phyloP scores from a whole-genome alignment of 1,140 invertebrate species.

The Apis laboriosa region DNA sequence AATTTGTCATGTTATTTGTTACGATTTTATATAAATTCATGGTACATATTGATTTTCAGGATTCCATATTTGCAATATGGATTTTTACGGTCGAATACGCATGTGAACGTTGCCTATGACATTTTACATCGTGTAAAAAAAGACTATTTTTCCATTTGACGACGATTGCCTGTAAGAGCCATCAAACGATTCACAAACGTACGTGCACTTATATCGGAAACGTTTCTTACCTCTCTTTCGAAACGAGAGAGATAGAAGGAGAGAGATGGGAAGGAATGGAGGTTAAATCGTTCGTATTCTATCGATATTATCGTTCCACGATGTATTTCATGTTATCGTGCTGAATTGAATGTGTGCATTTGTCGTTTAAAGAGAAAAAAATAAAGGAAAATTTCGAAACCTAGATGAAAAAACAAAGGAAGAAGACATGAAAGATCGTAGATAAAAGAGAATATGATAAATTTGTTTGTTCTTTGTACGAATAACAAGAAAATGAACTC shows the following conservation, averaged over 20 bases:
- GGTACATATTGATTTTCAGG: background rate
- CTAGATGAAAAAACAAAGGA: background rate
- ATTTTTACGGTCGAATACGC: background rate
- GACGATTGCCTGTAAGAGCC: background rate
- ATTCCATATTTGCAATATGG: background rate
- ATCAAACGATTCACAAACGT: background rate
- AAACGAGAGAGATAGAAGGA: background rate
- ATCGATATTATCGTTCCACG: too few species aligned
- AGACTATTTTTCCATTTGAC: background rate
- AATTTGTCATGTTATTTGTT: background rate
- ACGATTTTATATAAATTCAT: too few species aligned
- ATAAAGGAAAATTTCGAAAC: background rate
- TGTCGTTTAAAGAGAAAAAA: background rate
- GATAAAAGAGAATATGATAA: background rate
- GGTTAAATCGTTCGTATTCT: conserved; percentile 8
- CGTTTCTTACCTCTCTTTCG: too few species aligned
- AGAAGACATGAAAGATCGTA: too few species aligned
- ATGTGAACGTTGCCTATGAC: background rate
- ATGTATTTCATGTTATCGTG: background rate
- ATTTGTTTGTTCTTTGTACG: too few species aligned
- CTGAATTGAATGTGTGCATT: background rate
- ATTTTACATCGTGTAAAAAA: conserved; percentile 8
- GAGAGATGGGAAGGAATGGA: background rate
- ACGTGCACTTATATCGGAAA: background rate
- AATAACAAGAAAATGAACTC: too few species aligned